A percentile compares a stretch with the other conserved stretches of the same genome.
phyloP scores from a whole-genome alignment of 2,797 vertebrate genomes.

The Apodemus agrarius region DNA sequence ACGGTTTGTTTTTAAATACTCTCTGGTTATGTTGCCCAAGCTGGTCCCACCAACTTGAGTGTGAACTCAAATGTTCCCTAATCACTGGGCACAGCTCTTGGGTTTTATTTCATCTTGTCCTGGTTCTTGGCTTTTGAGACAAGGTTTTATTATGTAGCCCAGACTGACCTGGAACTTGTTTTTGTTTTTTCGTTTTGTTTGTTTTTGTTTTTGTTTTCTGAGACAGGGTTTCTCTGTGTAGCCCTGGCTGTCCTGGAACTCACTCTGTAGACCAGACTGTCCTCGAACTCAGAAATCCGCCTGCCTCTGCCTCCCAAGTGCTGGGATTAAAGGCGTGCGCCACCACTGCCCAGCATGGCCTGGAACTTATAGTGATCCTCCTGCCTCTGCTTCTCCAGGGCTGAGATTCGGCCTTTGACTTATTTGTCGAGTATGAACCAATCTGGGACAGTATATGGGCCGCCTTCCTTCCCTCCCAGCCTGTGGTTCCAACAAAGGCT shows the following conservation, averaged over 20 bases:
- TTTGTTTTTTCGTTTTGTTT: no score
- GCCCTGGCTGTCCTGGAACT: no score
- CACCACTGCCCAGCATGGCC: no score
- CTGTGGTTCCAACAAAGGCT: accelerated
- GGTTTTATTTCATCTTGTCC: background rate
- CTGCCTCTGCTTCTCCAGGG: background rate
- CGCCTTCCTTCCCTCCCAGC: accelerated
- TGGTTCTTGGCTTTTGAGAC: background rate
- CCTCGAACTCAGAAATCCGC: no score
- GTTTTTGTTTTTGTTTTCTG: no score
- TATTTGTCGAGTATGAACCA: background rate
- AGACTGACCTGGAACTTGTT: background rate
- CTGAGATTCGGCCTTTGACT: background rate
- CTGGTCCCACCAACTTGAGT: background rate
- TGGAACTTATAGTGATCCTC: background rate
- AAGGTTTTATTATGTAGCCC: background rate
- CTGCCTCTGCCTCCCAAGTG: no score
- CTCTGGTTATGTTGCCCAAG: background rate
- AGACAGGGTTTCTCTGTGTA: no score
- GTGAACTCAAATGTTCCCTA: background rate
- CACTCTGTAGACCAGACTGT: no score
- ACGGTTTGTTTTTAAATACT: background rate
- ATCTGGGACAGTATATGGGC: accelerated
- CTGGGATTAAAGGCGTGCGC: no score
- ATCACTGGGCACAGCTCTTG: background rate